Evolutionary conservation across 1,140 invertebrate genomes (phyloP).

Genomic region (Helicorthomorpha holstii): DNA sequence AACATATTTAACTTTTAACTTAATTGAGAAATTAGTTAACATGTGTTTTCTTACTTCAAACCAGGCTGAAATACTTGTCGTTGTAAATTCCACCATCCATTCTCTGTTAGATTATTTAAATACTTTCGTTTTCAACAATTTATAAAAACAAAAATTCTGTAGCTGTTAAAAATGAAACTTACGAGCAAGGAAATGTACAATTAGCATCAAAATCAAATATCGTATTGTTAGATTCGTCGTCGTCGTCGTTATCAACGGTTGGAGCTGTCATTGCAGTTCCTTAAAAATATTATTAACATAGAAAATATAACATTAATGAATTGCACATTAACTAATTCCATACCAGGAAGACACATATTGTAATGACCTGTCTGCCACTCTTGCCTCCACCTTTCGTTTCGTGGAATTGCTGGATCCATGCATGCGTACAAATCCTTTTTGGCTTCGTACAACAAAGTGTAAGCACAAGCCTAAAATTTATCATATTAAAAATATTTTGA

Average conservation of each 20-base stretch:
- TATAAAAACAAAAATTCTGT: background rate
- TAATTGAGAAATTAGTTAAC: too few relatives aligned
- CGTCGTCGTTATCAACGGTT: background rate
- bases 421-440: background rate
- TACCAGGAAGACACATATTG: background rate
- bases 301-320: too few relatives aligned
- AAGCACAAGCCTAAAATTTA: background rate
- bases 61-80: background rate
- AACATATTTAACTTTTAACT: background rate
- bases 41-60: background rate
- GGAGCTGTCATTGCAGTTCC: too few relatives aligned
- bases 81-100: background rate
- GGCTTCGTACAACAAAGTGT: background rate
- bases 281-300: too few relatives aligned
- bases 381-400: background rate
- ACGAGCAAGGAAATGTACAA: conserved; percentile 1
- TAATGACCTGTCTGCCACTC: background rate
- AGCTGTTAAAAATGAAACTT: background rate
- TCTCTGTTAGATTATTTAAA: background rate
- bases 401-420: background rate
- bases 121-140: background rate
- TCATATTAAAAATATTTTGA: background rate
- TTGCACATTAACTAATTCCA: too few relatives aligned
- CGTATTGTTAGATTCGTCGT: background rate
- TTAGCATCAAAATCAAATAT: background rate